phyloP scores from a whole-genome alignment of 2,797 vertebrate species.

The Leucoraja ocellata region DNA sequence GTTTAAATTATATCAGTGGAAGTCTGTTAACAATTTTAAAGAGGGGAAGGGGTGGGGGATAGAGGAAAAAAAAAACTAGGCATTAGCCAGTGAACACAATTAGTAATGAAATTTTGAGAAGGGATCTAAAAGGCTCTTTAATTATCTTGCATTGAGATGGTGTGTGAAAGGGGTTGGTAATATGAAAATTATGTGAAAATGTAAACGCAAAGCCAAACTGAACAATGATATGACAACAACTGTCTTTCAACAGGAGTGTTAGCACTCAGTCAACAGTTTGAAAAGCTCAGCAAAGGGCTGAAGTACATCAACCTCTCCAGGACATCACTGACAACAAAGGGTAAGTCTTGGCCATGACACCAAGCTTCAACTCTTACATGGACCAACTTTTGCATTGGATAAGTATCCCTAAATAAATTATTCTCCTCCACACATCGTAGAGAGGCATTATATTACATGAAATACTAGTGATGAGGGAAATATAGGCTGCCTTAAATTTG shows the following conservation, averaged over 20 bases:
- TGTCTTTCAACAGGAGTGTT: slow-evolving; percentile 57
- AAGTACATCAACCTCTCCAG: slow-evolving; percentile 69
- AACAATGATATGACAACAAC: not conserved
- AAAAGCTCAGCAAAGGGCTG: slow-evolving; percentile 59
- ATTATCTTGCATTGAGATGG: not conserved
- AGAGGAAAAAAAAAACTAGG: not conserved
- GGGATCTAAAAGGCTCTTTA: not conserved
- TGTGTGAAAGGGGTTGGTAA: not conserved
- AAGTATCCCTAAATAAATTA: not conserved
- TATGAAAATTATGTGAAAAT: not conserved
- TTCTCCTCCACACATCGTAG: not conserved
- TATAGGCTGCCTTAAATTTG: not conserved
- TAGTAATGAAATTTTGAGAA: not conserved
- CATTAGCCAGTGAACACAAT: not conserved
- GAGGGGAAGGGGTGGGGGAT: not conserved
- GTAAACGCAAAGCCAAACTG: not conserved
- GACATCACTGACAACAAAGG: slow-evolving; percentile 69
- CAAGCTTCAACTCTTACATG: not conserved
- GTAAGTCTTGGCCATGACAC: slow-evolving; percentile 50
- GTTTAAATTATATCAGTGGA: too few species aligned
- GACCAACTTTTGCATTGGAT: not conserved
- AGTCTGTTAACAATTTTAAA: not conserved
- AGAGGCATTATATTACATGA: not conserved
- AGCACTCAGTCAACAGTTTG: slow-evolving; percentile 66
- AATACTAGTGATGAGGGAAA: too few species aligned